Base-by-base conservation (phyloP, 2,888 invertebrate genomes). In the Hyles lineata region DNA sequence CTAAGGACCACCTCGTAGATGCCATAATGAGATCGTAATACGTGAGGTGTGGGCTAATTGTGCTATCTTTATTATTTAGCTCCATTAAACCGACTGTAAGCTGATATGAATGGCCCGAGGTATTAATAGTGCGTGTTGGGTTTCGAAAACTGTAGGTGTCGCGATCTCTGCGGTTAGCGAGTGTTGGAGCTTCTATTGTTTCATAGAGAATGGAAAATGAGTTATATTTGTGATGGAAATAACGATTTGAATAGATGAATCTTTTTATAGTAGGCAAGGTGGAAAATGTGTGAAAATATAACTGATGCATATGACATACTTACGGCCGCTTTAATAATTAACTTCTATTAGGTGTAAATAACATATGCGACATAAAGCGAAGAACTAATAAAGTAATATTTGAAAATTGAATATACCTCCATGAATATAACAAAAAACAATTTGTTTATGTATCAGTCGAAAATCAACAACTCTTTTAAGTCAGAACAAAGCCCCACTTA, bases 1-100 rank as follows among this genome's bases (percentile, higher is more conserved):
- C 43, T 17, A 29, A 7, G 35, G 73, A 73, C 73, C 73, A 73
- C 73, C 73, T 5, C 55, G 70, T 61, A 61, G 73, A 73, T 21
- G 4, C 70, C 61, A 35, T 70, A 70, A 70, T 55, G 11, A n/a
- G n/a, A 61, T 15, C 21, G 21, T 29, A 29, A 55, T 70, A 61
- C 73, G 70, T 73, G 73, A 61, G 29, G 29, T 61, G 62, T 23
- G 35, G 50, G 61, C 52, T 62, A 70, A 73, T 73, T 61, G 61
- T 63, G 17, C 17, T 67, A 55, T 32, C 21, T 71, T 71, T 63
- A 72, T 72, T 72, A 72, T 72, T 63, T 32, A 35, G 35, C 21
- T 55, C 67, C 43, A 72, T 72, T 67, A 72, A 70, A 17, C 32
- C n/a, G 29, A 62, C 71, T 63, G 71, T 71, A 71, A 52, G 55